Evolutionary conservation across 2,113 vertebrate genomes (phyloP).

Genomic region (Myrmecophaga tridactyla): DNA sequence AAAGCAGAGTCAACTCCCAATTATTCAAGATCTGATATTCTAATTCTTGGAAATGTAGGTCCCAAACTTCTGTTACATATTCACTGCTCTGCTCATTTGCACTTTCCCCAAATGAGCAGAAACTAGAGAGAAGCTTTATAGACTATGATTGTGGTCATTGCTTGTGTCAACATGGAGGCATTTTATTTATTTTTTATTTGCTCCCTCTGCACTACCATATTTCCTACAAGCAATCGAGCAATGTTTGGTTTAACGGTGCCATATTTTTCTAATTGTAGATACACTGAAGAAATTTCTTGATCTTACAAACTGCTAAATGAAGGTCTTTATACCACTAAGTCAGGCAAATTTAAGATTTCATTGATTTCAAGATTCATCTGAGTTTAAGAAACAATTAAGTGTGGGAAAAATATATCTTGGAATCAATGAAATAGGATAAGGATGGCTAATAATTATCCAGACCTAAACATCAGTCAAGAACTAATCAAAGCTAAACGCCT

Average conservation of each 20-base stretch:
- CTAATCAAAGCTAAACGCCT: neutral
- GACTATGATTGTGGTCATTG: neutral
- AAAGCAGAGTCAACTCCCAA: neutral
- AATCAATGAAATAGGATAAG: neutral
- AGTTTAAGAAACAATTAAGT: neutral
- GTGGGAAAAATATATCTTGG: neutral
- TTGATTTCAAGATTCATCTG: neutral
- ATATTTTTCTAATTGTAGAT: neutral
- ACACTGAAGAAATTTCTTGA: neutral
- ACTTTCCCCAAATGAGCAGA: neutral
- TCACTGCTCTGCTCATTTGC: neutral
- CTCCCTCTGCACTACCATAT: neutral
- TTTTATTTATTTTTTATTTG: neutral
- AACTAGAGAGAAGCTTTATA: neutral
- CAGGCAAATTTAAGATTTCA: neutral
- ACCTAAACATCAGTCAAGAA: neutral
- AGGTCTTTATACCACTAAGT: neutral
- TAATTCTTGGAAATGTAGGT: neutral
- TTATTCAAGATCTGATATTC: neutral
- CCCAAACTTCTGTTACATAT: neutral
- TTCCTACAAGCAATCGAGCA: neutral
- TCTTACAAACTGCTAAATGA: neutral
- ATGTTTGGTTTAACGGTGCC: neutral
- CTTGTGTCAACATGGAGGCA: neutral
- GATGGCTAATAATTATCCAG: neutral